phyloP scores from a whole-genome alignment of 2,113 vertebrate genomes.

The Hyperoodon ampullatus region DNA sequence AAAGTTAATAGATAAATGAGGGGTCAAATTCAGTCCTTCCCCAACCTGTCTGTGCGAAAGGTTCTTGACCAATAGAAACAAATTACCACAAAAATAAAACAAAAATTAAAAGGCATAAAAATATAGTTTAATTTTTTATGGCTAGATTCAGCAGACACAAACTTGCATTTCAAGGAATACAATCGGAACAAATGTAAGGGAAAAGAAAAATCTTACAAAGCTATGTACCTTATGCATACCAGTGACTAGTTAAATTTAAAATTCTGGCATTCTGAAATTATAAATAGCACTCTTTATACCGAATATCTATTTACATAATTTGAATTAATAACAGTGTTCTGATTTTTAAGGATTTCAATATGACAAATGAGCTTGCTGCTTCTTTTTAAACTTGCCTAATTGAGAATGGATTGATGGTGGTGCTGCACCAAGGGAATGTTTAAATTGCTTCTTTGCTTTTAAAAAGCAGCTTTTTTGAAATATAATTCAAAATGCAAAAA shows the following conservation, averaged over 20 bases:
- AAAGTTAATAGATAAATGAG: not conserved
- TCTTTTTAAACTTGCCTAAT: not conserved
- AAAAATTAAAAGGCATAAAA: not conserved
- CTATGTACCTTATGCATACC: not conserved
- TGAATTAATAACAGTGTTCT: not conserved
- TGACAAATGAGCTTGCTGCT: not conserved
- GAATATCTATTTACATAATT: not conserved
- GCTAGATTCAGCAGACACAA: not conserved
- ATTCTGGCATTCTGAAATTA: not conserved
- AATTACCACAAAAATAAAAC: not conserved
- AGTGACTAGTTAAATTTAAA: not conserved
- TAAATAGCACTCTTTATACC: not conserved
- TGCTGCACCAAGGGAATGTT: not conserved
- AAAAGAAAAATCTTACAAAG: not conserved
- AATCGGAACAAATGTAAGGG: not conserved
- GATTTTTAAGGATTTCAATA: not conserved
- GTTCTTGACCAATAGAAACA: not conserved
- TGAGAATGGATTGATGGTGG: not conserved
- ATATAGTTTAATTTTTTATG: not conserved
- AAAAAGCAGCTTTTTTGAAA: not conserved
- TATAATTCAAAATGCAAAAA: not conserved
- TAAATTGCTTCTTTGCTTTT: not conserved
- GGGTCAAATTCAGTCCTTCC: not conserved
- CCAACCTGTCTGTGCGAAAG: not conserved
- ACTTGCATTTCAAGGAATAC: not conserved